A percentile compares a stretch with the other conserved stretches of the same genome.
Evolutionary conservation across 2,113 vertebrate species (phyloP).

Genomic region (Antidorcas marsupialis): DNA sequence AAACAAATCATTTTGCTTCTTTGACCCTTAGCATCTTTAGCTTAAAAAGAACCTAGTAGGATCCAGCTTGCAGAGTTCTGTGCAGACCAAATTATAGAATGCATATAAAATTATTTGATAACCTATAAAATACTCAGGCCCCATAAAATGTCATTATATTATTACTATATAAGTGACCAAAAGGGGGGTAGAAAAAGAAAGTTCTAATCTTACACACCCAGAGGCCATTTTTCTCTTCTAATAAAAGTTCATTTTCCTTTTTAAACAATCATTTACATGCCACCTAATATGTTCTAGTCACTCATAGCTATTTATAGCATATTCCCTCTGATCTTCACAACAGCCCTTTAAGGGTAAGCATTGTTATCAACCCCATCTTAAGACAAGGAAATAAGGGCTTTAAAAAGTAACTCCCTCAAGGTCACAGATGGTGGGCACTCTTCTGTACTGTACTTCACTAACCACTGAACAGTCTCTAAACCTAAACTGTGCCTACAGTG

Average conservation of each 20-base stretch:
- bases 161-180: neutral
- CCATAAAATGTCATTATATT: neutral
- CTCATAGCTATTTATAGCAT: neutral
- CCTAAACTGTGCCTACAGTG: neutral
- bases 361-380: neutral
- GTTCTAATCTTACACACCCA: neutral
- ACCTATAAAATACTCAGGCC: neutral
- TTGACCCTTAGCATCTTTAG: neutral
- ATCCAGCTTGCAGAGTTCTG: neutral
- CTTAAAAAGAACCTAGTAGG: neutral
- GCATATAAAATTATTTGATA: conserved; percentile 27
- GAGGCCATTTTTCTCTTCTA: neutral
- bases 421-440: accelerated
- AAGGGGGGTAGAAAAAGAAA: neutral
- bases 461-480: neutral
- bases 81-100: neutral
- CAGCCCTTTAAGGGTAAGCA: neutral
- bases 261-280: neutral
- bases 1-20: neutral
- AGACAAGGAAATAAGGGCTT: neutral
- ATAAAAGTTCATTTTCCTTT: conserved; percentile 11
- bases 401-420: neutral
- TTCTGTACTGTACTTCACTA: neutral
- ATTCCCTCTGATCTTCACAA: neutral
- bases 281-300: neutral